Evolutionary conservation across 2,113 vertebrate genomes (phyloP).

Genomic region (Gadus chalcogrammus): DNA sequence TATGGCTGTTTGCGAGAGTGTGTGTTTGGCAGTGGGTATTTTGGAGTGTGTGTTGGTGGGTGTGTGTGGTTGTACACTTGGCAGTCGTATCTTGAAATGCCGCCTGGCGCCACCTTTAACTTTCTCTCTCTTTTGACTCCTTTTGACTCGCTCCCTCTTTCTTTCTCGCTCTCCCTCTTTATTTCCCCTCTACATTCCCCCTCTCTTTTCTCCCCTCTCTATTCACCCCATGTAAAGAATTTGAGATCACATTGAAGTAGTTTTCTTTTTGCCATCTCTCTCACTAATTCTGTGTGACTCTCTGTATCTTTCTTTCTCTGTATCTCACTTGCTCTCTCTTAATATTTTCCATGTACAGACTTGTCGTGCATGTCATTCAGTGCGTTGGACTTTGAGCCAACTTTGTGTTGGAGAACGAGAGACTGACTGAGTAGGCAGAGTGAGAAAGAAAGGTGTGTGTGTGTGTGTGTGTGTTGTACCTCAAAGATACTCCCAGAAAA

Average conservation of each 20-base stretch:
- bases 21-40: background rate
- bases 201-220: constrained; percentile 25
- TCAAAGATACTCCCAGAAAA: constrained; percentile 9
- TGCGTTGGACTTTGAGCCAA: constrained; percentile 58
- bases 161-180: constrained; percentile 13
- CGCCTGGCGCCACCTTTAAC: constrained; percentile 74
- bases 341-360: constrained; percentile 55
- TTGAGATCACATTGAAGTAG: constrained; percentile 64
- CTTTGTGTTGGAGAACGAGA: background rate
- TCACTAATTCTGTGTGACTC: no score
- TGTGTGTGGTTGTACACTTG: constrained; percentile 50
- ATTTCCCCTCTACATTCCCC: constrained; percentile 25
- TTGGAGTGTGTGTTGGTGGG: background rate
- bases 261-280: constrained; percentile 41
- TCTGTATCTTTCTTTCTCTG: constrained; percentile 8
- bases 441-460: background rate
- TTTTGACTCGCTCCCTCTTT: constrained; percentile 34
- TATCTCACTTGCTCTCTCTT: background rate
- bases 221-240: constrained; percentile 69
- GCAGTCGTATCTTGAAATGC: constrained; percentile 66
- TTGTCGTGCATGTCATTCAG: constrained; percentile 45
- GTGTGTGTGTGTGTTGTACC: constrained; percentile 11
- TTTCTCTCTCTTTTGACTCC: constrained; percentile 50
- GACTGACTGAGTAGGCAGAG: no score
- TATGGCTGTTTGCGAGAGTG: constrained; percentile 24